Base-by-base conservation (phyloP, 2,797 vertebrate species). In the Pelobates cultripes region DNA sequence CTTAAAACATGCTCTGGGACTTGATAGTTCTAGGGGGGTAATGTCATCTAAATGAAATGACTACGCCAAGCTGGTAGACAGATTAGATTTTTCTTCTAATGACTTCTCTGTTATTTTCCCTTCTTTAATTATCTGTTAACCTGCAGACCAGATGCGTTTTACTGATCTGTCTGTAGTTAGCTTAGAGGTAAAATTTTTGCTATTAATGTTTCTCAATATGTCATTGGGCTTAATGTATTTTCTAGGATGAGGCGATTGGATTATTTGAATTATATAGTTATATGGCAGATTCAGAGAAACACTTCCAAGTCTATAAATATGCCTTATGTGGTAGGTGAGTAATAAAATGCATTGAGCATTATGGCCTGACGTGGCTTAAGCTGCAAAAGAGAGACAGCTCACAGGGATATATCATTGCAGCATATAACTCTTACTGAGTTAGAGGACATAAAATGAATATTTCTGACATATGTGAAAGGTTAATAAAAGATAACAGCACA, bases 31-130 rank as follows among this genome's bases (percentile, higher is more conserved):
- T 79, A 67, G 60, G 77, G 68, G 45, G 77, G 72, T 71, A 84
- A 79, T 76, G 28, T 42, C 43, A 75, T 76, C 67, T 71, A 75
- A 76, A 71, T 79, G 42, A 84, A 80, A 84, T 84, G 77, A 61
- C 72, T 71, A 55, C 77, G 75, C 60, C 82, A 84, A 84, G 82
- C 82, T 79, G 77, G 55, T 76, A 78, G 67, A 84, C 60, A 84
- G 67, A 84, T 84, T 84, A 76, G 77, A 84, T 84, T 84, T 79
- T 78, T 43, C 73, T 57, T 55, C 77, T 76, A 84, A 84, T 84
- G 79, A 75, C 77, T 75, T 79, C 72, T 75, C 77, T 53, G 61
- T 75, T 61, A 76, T 84, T 79, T 70, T 61, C 55, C 73, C 45
- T 63, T 55, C 43, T 76, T 84, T 84, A 80, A 84, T 84, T 84